These are phyloP conservation scores for Erythrocebus patas DNA, from an alignment of 2,113 vertebrate genomes.

Conservation along the genomic window DNA sequence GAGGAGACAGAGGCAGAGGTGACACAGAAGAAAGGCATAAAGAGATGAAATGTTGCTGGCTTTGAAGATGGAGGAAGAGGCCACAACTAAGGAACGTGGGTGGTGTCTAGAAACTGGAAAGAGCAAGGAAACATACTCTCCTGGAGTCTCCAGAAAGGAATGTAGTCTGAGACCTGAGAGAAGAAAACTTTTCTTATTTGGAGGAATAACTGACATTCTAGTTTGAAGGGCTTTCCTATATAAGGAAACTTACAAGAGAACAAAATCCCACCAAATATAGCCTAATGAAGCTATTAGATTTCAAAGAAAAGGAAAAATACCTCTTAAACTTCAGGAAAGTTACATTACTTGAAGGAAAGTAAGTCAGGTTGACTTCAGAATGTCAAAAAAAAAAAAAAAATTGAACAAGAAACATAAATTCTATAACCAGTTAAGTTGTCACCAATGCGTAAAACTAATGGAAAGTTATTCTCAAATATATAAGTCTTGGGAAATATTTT, in stretches of 20 bases:
- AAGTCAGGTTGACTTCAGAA: not conserved
- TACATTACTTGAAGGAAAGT: not conserved
- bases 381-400: not conserved
- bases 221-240: not conserved
- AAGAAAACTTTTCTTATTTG: conserved; percentile 19
- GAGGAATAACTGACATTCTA: not conserved
- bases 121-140: no score
- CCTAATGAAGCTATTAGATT: not conserved
- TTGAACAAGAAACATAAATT: not conserved
- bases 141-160: no score
- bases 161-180: not conserved
- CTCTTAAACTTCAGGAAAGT: conserved; percentile 4
- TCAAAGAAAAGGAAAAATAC: not conserved
- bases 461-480: conserved; percentile 1
- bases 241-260: not conserved
- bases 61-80: no score
- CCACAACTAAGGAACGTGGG: no score
- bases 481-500: conserved; percentile 20
- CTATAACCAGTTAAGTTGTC: not conserved
- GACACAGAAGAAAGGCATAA: no score
- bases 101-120: no score
- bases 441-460: conserved; percentile 27
- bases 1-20: no score
- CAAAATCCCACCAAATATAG: not conserved
- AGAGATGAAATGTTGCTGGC: no score